Evolutionary conservation across 2,113 vertebrate genomes (phyloP).

Genomic region (Nannospalax galili): DNA sequence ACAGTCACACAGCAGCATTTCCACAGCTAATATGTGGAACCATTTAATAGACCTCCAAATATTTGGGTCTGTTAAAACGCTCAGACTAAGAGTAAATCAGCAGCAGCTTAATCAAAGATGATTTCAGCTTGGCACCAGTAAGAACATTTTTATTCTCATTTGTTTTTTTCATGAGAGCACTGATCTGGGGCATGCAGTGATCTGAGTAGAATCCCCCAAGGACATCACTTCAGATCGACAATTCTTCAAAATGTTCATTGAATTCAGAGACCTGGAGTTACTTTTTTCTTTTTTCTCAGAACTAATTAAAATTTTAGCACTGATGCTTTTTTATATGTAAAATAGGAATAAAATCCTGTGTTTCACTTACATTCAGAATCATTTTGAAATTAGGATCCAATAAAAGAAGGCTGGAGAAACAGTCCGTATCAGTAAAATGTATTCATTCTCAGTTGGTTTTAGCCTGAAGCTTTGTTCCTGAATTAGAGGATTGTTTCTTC

Average conservation of each 20-base stretch:
- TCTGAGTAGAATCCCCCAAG: neutral
- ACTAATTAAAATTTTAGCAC: conserved; percentile 55
- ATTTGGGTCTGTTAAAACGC: neutral
- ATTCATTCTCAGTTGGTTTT: neutral
- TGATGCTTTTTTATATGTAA: conserved; percentile 20
- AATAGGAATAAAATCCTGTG: neutral
- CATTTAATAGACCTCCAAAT: neutral
- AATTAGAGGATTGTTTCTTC: neutral
- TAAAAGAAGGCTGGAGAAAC: neutral
- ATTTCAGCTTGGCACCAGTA: neutral
- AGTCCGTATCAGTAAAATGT: neutral
- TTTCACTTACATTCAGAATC: neutral
- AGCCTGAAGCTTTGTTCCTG: neutral
- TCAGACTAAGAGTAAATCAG: neutral
- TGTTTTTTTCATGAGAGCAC: conserved; percentile 14
- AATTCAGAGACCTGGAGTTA: neutral
- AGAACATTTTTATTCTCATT: conserved; percentile 42
- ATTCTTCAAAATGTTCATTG: conserved; percentile 58
- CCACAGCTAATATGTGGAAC: neutral
- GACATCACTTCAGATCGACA: conserved; percentile 9
- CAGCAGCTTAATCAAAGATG: conserved; percentile 12
- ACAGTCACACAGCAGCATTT: neutral
- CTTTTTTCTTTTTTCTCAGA: neutral
- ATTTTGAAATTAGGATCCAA: conserved; percentile 6
- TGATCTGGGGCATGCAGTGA: neutral